A percentile compares a stretch with the other conserved stretches of the same genome.
Evolutionary conservation across 2,113 vertebrate genomes (phyloP).

Genomic region (Macquaria australasica): DNA sequence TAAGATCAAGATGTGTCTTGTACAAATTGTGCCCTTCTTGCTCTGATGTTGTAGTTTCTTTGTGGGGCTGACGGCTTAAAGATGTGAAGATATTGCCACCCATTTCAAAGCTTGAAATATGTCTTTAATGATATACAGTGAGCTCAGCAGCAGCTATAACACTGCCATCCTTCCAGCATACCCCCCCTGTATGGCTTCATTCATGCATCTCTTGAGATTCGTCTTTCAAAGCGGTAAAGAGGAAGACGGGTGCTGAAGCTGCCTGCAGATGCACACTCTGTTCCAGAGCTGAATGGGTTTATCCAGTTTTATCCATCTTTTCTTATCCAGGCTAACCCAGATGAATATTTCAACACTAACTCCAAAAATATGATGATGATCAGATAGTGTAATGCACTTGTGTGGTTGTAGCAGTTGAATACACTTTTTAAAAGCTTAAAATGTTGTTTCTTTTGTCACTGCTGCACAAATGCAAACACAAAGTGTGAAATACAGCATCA

Average conservation of each 20-base stretch:
- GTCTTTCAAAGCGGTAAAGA: conserved; percentile 29
- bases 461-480: background rate
- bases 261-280: conserved; percentile 46
- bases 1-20: background rate
- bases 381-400: background rate
- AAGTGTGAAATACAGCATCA: background rate
- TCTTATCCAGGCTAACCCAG: background rate
- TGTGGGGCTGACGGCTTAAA: conserved; percentile 23
- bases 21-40: background rate
- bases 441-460: background rate
- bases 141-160: conserved; percentile 6
- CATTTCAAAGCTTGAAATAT: conserved; percentile 22
- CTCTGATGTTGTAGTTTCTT: background rate
- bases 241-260: background rate
- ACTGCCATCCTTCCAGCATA: conserved; percentile 2
- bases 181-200: background rate
- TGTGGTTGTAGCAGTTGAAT: background rate
- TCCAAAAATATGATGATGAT: background rate
- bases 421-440: background rate
- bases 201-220: conserved; percentile 55
- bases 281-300: conserved; percentile 35
- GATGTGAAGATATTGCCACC: background rate
- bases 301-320: background rate
- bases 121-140: background rate
- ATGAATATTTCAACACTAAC: background rate